Conservation (phyloP, 2,113 vertebrate genomes). For the Tonatia bakeri region DNA sequence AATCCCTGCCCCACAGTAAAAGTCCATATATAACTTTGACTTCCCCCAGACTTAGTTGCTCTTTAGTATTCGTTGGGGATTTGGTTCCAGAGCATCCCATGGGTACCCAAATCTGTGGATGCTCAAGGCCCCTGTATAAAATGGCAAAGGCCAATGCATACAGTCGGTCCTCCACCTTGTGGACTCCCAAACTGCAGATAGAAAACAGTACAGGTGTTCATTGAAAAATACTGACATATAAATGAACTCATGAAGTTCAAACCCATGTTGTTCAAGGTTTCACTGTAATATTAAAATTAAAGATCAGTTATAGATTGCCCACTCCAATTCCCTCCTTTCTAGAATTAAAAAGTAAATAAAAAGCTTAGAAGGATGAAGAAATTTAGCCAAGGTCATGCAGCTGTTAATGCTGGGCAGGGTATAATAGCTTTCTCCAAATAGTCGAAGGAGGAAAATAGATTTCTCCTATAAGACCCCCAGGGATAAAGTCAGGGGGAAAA, state of each 20-base stretch:
- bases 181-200: neutral
- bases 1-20: neutral
- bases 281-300: constrained; percentile 3
- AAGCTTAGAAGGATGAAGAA: neutral
- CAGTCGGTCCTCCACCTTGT: too few relatives aligned
- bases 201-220: neutral
- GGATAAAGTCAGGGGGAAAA: neutral
- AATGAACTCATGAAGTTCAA: neutral
- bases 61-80: neutral
- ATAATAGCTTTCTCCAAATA: neutral
- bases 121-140: neutral
- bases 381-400: neutral
- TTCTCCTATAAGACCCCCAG: neutral
- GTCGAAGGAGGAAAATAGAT: neutral
- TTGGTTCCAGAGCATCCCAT: neutral
- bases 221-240: neutral
- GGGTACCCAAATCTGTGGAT: neutral
- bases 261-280: neutral
- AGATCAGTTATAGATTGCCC: neutral
- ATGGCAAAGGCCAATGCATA: too few relatives aligned
- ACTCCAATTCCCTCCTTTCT: neutral
- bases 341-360: neutral
- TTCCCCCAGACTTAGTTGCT: neutral
- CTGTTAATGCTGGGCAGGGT: neutral
- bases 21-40: neutral